Evolutionary conservation across 2,113 vertebrate genomes (phyloP).

Genomic region (Anthoscopus minutus): DNA sequence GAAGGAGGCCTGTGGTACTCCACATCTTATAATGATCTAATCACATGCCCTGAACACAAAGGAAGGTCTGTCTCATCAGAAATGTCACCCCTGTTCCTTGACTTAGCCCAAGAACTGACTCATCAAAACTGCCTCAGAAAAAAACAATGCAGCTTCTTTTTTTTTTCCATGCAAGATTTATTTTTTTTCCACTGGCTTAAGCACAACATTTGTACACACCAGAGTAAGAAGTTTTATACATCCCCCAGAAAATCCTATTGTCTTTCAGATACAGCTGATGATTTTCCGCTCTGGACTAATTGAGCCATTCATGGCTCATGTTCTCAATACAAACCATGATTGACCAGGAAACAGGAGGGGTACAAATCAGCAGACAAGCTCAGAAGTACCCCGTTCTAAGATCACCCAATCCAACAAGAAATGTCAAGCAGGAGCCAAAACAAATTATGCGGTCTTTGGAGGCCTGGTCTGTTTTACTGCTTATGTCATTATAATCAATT

Average conservation of each 20-base stretch:
- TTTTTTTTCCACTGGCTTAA: not conserved
- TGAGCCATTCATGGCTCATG: not conserved
- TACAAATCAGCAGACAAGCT: not conserved
- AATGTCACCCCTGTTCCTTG: constrained; percentile 15
- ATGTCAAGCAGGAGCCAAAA: constrained; percentile 8
- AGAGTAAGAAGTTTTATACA: not conserved
- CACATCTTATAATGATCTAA: not conserved
- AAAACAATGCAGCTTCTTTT: not conserved
- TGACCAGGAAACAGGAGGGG: constrained; percentile 22
- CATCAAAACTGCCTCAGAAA: constrained; percentile 14
- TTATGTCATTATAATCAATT: constrained; percentile 55
- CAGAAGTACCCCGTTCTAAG: not conserved
- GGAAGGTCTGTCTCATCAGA: constrained; percentile 20
- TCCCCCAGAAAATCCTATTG: not conserved
- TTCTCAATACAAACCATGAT: not conserved
- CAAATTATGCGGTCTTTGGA: constrained; percentile 18
- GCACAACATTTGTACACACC: not conserved
- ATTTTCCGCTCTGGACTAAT: not conserved
- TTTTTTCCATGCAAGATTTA: not conserved
- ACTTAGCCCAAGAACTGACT: constrained; percentile 31
- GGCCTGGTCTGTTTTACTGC: constrained; percentile 20
- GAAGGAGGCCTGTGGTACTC: not conserved
- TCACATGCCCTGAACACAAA: not conserved
- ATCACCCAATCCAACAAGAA: constrained; percentile 25
- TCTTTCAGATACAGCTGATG: not conserved